phyloP scores from a whole-genome alignment of 2,797 vertebrate species.

The Artibeus jamaicensis region DNA sequence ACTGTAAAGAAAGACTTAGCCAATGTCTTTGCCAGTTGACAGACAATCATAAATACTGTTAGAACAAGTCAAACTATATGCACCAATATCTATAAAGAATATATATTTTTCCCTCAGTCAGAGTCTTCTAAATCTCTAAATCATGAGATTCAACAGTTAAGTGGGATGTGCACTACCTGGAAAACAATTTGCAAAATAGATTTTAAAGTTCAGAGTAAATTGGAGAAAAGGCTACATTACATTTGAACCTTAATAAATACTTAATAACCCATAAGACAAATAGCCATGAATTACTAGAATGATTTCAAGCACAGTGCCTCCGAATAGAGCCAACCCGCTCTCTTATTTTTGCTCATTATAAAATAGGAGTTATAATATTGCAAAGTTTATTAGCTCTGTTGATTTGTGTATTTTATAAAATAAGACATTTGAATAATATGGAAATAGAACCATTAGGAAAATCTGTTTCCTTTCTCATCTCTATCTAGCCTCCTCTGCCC shows the following conservation, averaged over 20 bases:
- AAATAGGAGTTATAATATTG: constrained; percentile 54
- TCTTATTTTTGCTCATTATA: constrained; percentile 67
- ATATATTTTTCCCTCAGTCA: constrained; percentile 35
- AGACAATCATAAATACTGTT: constrained; percentile 66
- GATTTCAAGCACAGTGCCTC: constrained; percentile 60
- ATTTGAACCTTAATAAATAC: constrained; percentile 80
- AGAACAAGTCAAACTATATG: constrained; percentile 60
- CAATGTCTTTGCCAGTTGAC: constrained; percentile 76
- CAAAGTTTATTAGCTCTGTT: constrained; percentile 56
- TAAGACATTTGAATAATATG: constrained; percentile 72
- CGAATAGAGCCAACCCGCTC: constrained; percentile 48
- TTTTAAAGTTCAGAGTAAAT: constrained; percentile 72
- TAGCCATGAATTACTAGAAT: constrained; percentile 67
- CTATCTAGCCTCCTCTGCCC: constrained; percentile 64
- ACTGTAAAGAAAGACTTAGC: constrained; percentile 60
- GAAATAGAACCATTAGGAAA: constrained; percentile 78
- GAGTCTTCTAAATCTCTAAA: constrained; percentile 56
- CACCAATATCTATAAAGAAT: constrained; percentile 57
- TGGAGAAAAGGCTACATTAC: constrained; percentile 68
- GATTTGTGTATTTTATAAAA: constrained; percentile 65
- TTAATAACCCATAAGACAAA: constrained; percentile 74
- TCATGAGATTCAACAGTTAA: constrained; percentile 54
- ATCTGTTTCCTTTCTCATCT: constrained; percentile 68
- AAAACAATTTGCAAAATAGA: constrained; percentile 74
- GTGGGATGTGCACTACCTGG: constrained; percentile 66